Evolutionary conservation across 2,113 vertebrate species (phyloP).

Genomic region (Pterocles orientalis): DNA sequence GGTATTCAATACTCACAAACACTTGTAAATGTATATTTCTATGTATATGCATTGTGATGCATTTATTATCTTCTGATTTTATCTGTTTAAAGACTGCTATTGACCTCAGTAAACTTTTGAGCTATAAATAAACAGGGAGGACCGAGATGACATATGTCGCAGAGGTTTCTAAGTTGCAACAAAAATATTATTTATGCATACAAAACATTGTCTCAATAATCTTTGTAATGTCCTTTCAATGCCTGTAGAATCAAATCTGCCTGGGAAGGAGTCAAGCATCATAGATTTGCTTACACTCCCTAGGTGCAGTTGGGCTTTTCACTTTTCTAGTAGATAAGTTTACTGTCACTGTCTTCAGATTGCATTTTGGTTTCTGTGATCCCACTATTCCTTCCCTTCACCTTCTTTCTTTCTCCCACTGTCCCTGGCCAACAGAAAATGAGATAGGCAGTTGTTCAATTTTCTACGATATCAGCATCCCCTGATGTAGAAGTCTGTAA

Average conservation of each 20-base stretch:
- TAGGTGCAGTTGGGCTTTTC: neutral
- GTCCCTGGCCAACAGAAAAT: neutral
- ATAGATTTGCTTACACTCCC: neutral
- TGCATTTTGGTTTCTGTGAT: neutral
- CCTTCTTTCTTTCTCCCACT: neutral
- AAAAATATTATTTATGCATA: neutral
- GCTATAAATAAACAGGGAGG: neutral
- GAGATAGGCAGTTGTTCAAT: neutral
- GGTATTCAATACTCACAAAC: neutral
- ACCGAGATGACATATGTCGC: neutral
- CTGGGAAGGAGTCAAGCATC: neutral
- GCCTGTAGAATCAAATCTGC: neutral
- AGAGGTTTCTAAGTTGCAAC: neutral
- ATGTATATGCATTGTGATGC: neutral
- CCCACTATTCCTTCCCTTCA: neutral
- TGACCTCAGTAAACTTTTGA: neutral
- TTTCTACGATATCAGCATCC: neutral
- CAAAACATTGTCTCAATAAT: neutral
- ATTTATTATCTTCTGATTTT: neutral
- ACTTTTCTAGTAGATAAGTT: neutral
- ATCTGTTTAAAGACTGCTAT: neutral
- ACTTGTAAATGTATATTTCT: neutral
- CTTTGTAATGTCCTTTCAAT: neutral
- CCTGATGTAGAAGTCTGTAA: neutral
- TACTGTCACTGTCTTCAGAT: neutral